phyloP scores from a whole-genome alignment of 2,797 vertebrate genomes.

The Sebastes itinus region DNA sequence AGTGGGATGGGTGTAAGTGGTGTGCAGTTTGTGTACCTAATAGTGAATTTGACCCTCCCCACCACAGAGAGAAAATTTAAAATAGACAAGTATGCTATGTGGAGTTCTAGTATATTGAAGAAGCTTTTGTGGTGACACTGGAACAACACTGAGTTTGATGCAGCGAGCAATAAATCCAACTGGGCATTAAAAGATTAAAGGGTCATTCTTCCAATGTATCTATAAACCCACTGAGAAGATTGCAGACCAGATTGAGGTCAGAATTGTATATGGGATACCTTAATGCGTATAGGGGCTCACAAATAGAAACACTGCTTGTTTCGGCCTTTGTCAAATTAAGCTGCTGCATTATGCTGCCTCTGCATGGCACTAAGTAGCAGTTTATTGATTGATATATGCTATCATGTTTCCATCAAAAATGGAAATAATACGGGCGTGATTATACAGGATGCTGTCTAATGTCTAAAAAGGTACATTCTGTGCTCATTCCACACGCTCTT shows the following conservation, averaged over 20 bases:
- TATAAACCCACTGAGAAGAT: constrained; percentile 15
- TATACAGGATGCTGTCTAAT: constrained; percentile 1
- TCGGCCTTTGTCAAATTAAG: constrained; percentile 7
- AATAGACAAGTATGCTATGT: not conserved
- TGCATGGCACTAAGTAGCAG: not conserved
- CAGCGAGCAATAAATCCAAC: not conserved
- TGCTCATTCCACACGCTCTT: not conserved
- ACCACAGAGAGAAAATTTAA: not conserved
- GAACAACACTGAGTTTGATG: constrained; percentile 4
- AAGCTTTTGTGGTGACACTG: not conserved
- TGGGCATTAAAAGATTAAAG: constrained; percentile 42
- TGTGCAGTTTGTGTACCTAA: constrained; percentile 6
- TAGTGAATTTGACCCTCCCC: not conserved
- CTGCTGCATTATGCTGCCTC: not conserved
- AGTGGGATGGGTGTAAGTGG: not conserved
- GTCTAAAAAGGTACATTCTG: not conserved
- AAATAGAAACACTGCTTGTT: constrained; percentile 10
- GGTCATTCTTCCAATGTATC: constrained; percentile 21
- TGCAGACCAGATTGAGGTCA: constrained; percentile 29
- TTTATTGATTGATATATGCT: constrained; percentile 14
- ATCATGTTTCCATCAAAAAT: constrained; percentile 30
- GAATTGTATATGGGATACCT: constrained; percentile 20
- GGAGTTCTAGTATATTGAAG: not conserved
- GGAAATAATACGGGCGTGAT: not conserved
- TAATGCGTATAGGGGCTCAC: not conserved